Evolutionary conservation across 2,888 invertebrate species (phyloP).

Genomic region (Argyresthia goedartella): DNA sequence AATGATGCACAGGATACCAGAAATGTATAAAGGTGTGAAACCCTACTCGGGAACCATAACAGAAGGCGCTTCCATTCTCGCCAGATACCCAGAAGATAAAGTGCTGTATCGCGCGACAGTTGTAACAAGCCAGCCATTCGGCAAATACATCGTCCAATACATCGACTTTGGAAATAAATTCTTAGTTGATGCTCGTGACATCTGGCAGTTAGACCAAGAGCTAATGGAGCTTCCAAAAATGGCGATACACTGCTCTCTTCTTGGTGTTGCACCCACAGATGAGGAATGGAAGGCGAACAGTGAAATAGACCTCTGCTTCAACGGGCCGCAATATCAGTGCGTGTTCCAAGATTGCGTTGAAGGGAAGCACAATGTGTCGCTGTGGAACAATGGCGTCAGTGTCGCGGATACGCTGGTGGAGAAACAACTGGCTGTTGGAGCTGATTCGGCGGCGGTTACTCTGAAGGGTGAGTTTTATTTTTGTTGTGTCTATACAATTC

Average conservation of each 20-base stretch:
- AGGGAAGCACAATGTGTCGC: slow-evolving; percentile 57
- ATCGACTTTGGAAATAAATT: slow-evolving; percentile 84
- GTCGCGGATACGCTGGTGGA: slow-evolving; percentile 60
- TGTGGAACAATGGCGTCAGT: slow-evolving; percentile 56
- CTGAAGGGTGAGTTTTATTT: slow-evolving; percentile 41
- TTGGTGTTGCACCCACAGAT: slow-evolving; percentile 70
- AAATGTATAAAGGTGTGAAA: slow-evolving; percentile 70
- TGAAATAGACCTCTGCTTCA: slow-evolving; percentile 72
- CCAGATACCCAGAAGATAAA: slow-evolving; percentile 78
- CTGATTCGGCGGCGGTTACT: slow-evolving; percentile 47
- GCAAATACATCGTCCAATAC: slow-evolving; percentile 77
- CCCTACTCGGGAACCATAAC: slow-evolving; percentile 48
- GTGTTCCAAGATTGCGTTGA: slow-evolving; percentile 61
- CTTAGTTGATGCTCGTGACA: slow-evolving; percentile 72
- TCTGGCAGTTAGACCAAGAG: slow-evolving; percentile 78
- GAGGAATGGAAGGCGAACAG: slow-evolving; percentile 70
- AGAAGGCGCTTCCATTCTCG: slow-evolving; percentile 76
- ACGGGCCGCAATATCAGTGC: slow-evolving; percentile 71
- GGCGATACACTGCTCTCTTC: slow-evolving; percentile 77
- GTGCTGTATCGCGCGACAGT: slow-evolving; percentile 80
- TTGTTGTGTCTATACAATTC: neutral
- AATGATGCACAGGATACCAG: slow-evolving; percentile 81
- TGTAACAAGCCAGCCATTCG: slow-evolving; percentile 66
- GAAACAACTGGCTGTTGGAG: slow-evolving; percentile 50
- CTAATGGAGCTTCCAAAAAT: slow-evolving; percentile 77